A percentile compares a stretch with the other conserved stretches of the same genome.
phyloP scores from a whole-genome alignment of 2,888 invertebrate genomes.

The Nasonovia ribisnigri region DNA sequence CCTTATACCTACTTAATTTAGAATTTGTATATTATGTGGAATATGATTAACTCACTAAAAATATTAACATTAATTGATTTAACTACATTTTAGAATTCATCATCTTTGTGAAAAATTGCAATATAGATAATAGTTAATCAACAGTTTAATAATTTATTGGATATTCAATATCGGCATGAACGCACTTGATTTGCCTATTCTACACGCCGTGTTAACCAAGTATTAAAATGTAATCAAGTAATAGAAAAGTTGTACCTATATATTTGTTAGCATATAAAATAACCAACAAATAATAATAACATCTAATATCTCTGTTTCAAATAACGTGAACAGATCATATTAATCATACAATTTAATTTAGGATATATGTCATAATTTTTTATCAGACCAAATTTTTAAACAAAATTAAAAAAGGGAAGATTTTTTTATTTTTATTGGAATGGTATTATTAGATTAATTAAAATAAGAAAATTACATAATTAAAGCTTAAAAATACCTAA shows the following conservation, averaged over 20 bases:
- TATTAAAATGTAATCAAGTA: not conserved
- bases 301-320: not conserved
- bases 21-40: not conserved
- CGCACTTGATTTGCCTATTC: constrained; percentile 4
- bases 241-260: not conserved
- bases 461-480: too few species aligned
- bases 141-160: not conserved
- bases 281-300: not conserved
- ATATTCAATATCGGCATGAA: not conserved
- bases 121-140: not conserved
- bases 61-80: not conserved
- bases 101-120: not conserved
- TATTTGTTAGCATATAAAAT: not conserved
- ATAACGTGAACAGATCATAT: not conserved
- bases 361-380: not conserved
- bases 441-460: too few species aligned
- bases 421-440: too few species aligned
- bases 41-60: not conserved
- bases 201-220: not conserved
- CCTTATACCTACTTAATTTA: not conserved
- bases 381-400: too few species aligned
- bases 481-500: too few species aligned
- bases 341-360: not conserved
- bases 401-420: too few species aligned
- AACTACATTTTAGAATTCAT: not conserved